Base-by-base conservation (phyloP, 2,113 vertebrate species). In the Progne subis region DNA sequence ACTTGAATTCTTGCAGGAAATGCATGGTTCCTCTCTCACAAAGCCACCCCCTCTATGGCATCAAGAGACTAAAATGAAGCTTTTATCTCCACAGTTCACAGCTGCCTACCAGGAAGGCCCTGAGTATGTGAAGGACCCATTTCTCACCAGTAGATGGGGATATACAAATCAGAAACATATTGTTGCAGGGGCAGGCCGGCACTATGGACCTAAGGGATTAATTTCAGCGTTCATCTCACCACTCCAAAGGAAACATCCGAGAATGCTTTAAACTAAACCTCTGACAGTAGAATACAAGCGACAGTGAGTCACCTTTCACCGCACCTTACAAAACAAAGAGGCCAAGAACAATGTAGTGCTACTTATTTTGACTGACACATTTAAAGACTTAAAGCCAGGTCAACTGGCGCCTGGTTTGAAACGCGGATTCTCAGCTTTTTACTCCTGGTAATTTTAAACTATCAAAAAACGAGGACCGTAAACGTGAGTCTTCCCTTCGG, bases 61-160 rank as follows among this genome's bases (percentile, higher is more conserved):
- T 9, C n/a, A n/a, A 37, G 52, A 55, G 44, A 25, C 52, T 59
- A 64, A 64, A 76, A 60, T 0, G 47, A 79, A 28, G 57, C 26
- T 41, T 53, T 0, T 26, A 39, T n/a, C 15, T 34, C 17, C 39
- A 5, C 12, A n/a, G n/a, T 2, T 47, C 8, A 60, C 57, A 72
- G 76, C 50, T 32, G 43, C 55, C 68, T 13, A 14, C 13, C 41
- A 25, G 1, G 13, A 85, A 76, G 26, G 26, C n/a, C 19, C 2
- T 0, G 24, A 44, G 32, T 4, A 20, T 23, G 28, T 31, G 70
- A 18, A 61, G 18, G 21, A 14, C 15, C 23, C 24, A 1, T 9
- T 61, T 90, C 67, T 46, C 85, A 65, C 92, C 96, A 82, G 95
- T 4, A 96, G 95, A 87, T 95, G 96, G 94, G 18, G 95, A 75